Base-by-base conservation (phyloP, 2,888 invertebrate genomes). In the Cheilosia soror region DNA sequence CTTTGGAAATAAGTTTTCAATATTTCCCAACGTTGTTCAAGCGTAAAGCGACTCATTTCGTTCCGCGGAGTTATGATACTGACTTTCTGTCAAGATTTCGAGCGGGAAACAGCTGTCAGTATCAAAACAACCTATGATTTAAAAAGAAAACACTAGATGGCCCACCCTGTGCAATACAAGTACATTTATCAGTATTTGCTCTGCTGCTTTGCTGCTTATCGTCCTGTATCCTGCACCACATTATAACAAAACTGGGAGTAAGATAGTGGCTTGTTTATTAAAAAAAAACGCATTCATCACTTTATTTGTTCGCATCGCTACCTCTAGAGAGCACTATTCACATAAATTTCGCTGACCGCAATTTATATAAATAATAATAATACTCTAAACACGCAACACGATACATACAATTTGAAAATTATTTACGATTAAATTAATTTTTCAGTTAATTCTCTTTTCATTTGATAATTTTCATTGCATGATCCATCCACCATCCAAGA, bases 381-480 rank as follows among this genome's bases (percentile, higher is more conserved):
- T 42, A 63, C 68, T 37, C 31, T 27, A 13, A 63, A 84, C 79
- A 79, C 73, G 68, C 63, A 79, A 84, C 79, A 84, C 79, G 37
- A 69, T 65, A 69, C 75, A 75, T 63, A 71, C 49, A 62, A 62
- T 44, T 63, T 57, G 57, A 62, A 72, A 71, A 73, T 75, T 84
- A 71, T 75, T 84, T 84, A 63, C 37, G 20, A 71, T 71, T 84
- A 69, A 84, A 84, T 75, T 84, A 65, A 69, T 55, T 69, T 84
- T 84, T 84, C 40, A 37, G 79, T 84, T 85, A 53, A 63, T 85
- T 85, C 81, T 85, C 57, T 80, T 69, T 85, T 85, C 72, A 76
- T 81, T 81, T 85, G 58, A 81, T 85, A 85, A 80, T 85, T 85
- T 37, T 85, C 80, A 85, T 81, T 85, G 85, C 85, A 85, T 85